Evolutionary conservation across 2,888 invertebrate species (phyloP).

Genomic region (Leptothorax acervorum): DNA sequence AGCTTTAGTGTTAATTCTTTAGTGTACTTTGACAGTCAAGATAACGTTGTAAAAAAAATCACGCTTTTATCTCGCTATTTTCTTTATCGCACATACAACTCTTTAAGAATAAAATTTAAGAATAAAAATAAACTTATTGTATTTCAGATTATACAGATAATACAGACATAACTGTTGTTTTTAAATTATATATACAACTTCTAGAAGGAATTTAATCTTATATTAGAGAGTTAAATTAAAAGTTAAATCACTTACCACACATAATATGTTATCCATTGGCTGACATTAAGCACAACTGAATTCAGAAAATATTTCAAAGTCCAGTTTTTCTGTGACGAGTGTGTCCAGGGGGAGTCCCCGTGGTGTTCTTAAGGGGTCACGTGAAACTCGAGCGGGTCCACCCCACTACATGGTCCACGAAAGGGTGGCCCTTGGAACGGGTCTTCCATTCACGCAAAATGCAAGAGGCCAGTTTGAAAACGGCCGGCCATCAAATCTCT

Average conservation of each 20-base stretch:
- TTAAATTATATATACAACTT: neutral
- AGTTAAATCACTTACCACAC: neutral
- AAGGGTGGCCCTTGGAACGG: constrained; percentile 79
- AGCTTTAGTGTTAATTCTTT: neutral
- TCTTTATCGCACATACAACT: neutral
- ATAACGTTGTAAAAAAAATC: neutral
- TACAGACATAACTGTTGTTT: neutral
- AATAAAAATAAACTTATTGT: neutral
- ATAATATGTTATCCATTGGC: neutral
- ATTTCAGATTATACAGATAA: neutral
- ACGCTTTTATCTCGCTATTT: neutral
- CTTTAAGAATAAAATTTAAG: neutral
- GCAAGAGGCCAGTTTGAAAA: constrained; percentile 81
- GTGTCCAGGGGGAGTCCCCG: constrained; percentile 56
- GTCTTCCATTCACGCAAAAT: constrained; percentile 81
- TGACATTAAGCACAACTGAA: neutral
- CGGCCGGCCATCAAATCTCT: constrained; percentile 80
- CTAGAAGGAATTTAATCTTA: neutral
- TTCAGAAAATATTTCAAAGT: constrained; percentile 43
- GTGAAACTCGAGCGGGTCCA: constrained; percentile 75
- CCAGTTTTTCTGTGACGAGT: constrained; percentile 59
- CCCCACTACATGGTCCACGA: constrained; percentile 79
- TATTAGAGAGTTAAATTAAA: neutral
- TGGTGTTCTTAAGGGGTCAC: constrained; percentile 71
- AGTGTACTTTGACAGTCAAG: neutral